Base-by-base conservation (phyloP, 2,888 invertebrate species). In the Schizotus pectinicornis region DNA sequence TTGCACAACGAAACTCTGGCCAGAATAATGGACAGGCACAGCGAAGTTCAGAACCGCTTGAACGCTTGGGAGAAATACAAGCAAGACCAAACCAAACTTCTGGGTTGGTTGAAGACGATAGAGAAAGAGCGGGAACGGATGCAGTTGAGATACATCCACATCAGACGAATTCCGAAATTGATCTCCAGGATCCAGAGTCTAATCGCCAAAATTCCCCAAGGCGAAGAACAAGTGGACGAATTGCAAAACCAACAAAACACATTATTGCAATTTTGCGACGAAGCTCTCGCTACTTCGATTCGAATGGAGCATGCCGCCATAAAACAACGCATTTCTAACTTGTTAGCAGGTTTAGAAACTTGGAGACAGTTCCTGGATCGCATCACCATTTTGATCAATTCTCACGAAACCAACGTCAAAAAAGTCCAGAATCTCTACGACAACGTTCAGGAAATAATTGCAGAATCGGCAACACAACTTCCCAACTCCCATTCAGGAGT, bases 1-100 rank as follows among this genome's bases (percentile, higher is more conserved):
- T 81, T 91, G 6, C 93, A 93, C 78, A 92, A 93, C 74, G 92
- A 92, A 76, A 92, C 92, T 0, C 78, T 94, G 22, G 85, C 89
- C 0, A 83, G 87, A 64, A 92, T 94, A 57, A 88, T 90, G 74
- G 89, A 91, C 62, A 83, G 93, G 64, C 92, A 93, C 72, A 83
- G 83, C 31, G 88, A 90, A 68, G 89, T 94, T 7, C 86, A 88
- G 65, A 83, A 84, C 0, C 83, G 93, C 56, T 84, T 94, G 12
- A 82, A 84, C 1, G 83, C 88, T 0, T 95, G 94, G 94, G 90
- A 91, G 66, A 84, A 84, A 45, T 94, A 94, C 74, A 85, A 88
- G 71, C 81, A 83, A 59, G 87, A 90, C 54, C 87, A 91, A 74
- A 86, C 85, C 0, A 84, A 85, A 47, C 78, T 94, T 3, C 80